Percentiles rank a stretch among this genome's conserved stretches.
phyloP scores from a whole-genome alignment of 2,113 vertebrate species.

The Ageneiosus marmoratus region DNA sequence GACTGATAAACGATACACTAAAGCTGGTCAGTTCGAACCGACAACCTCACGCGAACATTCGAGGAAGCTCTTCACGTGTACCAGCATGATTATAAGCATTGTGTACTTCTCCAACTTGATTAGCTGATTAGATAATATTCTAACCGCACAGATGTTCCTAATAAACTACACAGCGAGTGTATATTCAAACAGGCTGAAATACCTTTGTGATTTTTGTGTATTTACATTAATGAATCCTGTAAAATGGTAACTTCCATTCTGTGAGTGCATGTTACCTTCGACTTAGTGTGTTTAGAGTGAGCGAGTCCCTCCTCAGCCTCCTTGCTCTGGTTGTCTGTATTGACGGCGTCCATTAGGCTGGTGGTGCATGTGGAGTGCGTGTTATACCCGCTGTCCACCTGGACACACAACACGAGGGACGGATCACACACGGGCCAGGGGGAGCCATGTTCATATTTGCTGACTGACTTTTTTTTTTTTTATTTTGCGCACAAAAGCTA shows the following conservation, averaged over 20 bases:
- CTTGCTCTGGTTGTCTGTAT: constrained; percentile 77
- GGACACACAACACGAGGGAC: constrained; percentile 42
- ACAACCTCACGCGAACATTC: not conserved
- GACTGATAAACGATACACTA: not conserved
- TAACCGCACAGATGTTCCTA: not conserved
- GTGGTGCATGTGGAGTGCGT: constrained; percentile 81
- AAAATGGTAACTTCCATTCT: not conserved
- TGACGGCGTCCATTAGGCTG: constrained; percentile 80
- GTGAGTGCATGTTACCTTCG: constrained; percentile 64
- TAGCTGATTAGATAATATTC: not conserved
- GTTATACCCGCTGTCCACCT: constrained; percentile 97
- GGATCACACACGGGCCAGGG: not conserved
- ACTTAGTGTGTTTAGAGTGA: constrained; percentile 61
- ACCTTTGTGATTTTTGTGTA: not conserved
- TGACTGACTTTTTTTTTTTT: not conserved
- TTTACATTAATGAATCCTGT: not conserved
- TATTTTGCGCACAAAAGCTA: not conserved
- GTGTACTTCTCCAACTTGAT: not conserved
- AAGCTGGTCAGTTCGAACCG: not conserved
- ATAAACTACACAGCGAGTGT: not conserved
- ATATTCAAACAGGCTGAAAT: not conserved
- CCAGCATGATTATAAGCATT: no score
- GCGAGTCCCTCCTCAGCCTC: constrained; percentile 70
- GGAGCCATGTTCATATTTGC: not conserved
- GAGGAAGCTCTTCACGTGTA: not conserved